Conservation (phyloP, 1,140 invertebrate genomes). For the Gyrodactylus salaris region DNA sequence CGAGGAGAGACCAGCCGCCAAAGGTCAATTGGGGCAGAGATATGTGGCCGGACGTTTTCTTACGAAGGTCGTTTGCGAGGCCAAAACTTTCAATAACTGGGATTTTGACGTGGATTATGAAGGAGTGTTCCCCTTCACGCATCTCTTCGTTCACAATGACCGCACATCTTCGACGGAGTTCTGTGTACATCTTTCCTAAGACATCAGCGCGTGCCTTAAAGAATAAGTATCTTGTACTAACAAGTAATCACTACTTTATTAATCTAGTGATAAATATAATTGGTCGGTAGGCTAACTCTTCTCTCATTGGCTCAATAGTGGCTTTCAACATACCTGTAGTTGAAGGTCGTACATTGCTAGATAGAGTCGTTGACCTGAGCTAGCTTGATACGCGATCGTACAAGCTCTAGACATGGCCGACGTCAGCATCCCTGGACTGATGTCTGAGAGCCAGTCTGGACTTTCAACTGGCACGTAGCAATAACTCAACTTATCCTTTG, state of each 20-base stretch:
- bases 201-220: slow-evolving; percentile 9
- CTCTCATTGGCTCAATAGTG: no score
- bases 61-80: slow-evolving; percentile 44
- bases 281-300: no score
- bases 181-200: slow-evolving; percentile 59
- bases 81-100: slow-evolving; percentile 83
- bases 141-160: slow-evolving; percentile 53
- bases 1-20: slow-evolving; percentile 39
- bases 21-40: slow-evolving; percentile 74
- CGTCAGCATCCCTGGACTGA: neutral
- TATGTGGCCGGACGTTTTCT: slow-evolving; percentile 54
- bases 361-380: neutral
- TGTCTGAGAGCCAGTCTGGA: neutral
- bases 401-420: neutral
- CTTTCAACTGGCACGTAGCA: neutral
- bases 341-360: neutral
- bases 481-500: neutral
- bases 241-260: no score
- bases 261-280: no score
- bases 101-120: slow-evolving; percentile 48
- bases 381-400: neutral
- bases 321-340: neutral
- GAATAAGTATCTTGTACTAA: neutral
- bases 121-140: slow-evolving; percentile 47
- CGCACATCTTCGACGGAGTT: slow-evolving; percentile 50